Evolutionary conservation across 2,113 vertebrate genomes (phyloP), one percentile per base, ranked within the genome.

Genomic region (Ramphastos sulfuratus): DNA sequence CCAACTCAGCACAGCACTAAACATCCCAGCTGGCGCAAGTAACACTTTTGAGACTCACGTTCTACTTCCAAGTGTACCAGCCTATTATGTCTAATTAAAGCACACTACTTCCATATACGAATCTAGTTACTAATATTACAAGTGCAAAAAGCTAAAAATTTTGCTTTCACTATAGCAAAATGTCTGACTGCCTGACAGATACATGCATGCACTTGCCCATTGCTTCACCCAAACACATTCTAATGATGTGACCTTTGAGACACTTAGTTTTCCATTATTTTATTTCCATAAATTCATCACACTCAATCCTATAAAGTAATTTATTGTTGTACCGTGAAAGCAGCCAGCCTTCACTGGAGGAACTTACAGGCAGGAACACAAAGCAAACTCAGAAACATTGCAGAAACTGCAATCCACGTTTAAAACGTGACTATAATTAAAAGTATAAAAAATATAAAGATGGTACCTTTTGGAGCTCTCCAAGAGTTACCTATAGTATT

Each of bases 381-480:
- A 80, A 10, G 15, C 10, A 69, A 85, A 61, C 10, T 7, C 15
- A 30, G 19, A 46, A 65, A 31, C 6, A 27, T 39, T 2, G 2
- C 13, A 44, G 20, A 52, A 70, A 73, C 0, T 3, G 14, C 46
- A 85, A 46, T 4, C 7, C 5, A 0, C 4, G 12, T 50, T 64
- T 69, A 2, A 27, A 48, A 33, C 1, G 0, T 1, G 1, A 24
- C 6, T 42, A 28, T 3, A 11, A 33, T 16, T 15, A 24, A 42
- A 27, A 14, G 11, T 54, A n/a, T 50, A 88, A 71, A 70, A 23
- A 6, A 15, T 1, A 20, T 18, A 31, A 63, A 60, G 13, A 72
- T 3, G 21, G 72, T 98, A 99, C 99, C 99, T 99, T 98, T 98
- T 7, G 98, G 96, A 60, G 98, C 98, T 95, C 97, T 98, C 99